Evolutionary conservation across 2,113 vertebrate species (phyloP), one percentile per base, ranked within the genome.

Genomic region (Vidua macroura): DNA sequence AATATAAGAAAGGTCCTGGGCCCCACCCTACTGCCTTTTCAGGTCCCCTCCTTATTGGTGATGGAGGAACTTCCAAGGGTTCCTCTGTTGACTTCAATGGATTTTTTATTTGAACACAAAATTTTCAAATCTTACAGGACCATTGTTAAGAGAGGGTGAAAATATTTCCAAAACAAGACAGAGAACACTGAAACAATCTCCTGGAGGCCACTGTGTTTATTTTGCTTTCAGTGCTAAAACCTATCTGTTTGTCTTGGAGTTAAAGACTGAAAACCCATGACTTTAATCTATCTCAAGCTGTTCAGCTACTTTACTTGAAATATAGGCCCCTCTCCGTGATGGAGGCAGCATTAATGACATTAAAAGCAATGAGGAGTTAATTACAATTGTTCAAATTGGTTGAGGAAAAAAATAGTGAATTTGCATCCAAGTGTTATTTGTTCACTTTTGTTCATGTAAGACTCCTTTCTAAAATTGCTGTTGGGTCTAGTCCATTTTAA

Each of bases 61-160:
- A 20, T 35, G 11, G n/a, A 91, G 33, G 7, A 30, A 48, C 33
- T 48, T 39, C 3, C 30, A 33, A 86, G 12, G 3, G 3, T n/a
- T 74, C 5, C 17, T 53, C 15, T 49, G 9, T 10, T 91, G 19
- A n/a, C 24, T 23, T 68, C 3, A 66, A 31, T 8, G 1, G 9
- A 30, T 80, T 70, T 77, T 82, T 64, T 87, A 69, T 56, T 63
- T 80, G 46, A 76, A 25, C 2, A 2, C 1, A 16, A 89, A 53
- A 39, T 68, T 75, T 58, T 83, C 10, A 51, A 55, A n/a, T 63
- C 11, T 56, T 64, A 58, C 11, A 51, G 7, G 6, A 37, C 9
- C 2, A 1, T 5, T 56, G 3, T 41, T 24, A 41, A 66, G 28
- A 8, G 3, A 1, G 6, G 6, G 2, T 46, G 13, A 46, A 68